Percentiles rank a stretch among this genome's conserved stretches.
These are phyloP conservation scores for Tenualosa ilisha DNA, from an alignment of 2,797 vertebrate species.

Conservation along the genomic window DNA sequence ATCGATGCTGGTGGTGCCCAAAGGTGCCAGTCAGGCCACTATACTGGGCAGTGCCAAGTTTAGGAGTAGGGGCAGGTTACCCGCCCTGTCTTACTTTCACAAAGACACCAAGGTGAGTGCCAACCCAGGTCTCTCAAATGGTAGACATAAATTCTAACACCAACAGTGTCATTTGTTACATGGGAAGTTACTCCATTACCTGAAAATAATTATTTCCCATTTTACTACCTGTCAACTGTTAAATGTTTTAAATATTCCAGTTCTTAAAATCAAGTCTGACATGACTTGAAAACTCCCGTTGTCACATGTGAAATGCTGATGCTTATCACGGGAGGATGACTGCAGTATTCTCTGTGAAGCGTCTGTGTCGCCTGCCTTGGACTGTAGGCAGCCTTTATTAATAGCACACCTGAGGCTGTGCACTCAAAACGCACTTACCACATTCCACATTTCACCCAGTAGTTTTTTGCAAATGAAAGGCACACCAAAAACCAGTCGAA, in stretches of 20 bases:
- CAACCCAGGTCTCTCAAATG: not conserved
- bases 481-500: not conserved
- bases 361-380: not conserved
- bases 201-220: not conserved
- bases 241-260: not conserved
- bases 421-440: not conserved
- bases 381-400: not conserved
- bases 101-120: conserved; percentile 75
- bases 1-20: conserved; percentile 73
- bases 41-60: conserved; percentile 79
- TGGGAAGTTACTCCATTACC: not conserved
- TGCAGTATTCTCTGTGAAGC: not conserved
- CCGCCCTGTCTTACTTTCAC: conserved; percentile 78
- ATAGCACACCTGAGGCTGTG: not conserved
- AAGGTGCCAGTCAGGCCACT: conserved; percentile 64
- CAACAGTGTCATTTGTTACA: not conserved
- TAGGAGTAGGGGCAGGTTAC: conserved; percentile 79
- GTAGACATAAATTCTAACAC: not conserved
- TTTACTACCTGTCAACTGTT: not conserved
- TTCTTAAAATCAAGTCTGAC: not conserved
- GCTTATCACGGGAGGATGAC: not conserved
- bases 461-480: not conserved
- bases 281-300: not conserved
- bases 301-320: not conserved
- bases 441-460: not conserved